Percentiles rank a stretch among this genome's conserved stretches.
Conservation (phyloP, 2,113 vertebrate genomes). For the Lycocorax pyrrhopterus region DNA sequence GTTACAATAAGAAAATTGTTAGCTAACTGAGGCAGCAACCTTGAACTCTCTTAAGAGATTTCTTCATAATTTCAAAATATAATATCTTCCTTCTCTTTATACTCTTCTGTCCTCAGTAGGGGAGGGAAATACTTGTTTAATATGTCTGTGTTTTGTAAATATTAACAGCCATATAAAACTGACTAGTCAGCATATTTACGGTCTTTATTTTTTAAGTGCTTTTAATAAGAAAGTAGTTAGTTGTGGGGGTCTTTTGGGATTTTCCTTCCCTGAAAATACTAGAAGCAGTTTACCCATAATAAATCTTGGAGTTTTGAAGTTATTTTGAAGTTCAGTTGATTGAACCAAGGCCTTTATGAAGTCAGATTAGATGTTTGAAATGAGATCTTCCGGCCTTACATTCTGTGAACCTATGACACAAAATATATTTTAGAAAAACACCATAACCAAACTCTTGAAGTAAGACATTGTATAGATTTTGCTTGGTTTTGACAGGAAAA, state of each 20-base stretch:
- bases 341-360: neutral
- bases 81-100: neutral
- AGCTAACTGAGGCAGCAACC: neutral
- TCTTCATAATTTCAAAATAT: neutral
- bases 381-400: neutral
- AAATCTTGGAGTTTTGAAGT: neutral
- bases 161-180: neutral
- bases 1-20: neutral
- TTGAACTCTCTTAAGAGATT: neutral
- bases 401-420: neutral
- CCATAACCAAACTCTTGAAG: neutral
- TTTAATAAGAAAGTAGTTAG: neutral
- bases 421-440: neutral
- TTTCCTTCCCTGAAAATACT: neutral
- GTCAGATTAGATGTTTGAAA: neutral
- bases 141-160: neutral
- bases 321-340: neutral
- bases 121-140: neutral
- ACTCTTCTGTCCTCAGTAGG: neutral
- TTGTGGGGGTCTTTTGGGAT: neutral
- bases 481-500: neutral
- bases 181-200: neutral
- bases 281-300: neutral
- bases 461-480: neutral
- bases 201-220: neutral